Evolutionary conservation across 2,888 invertebrate species (phyloP).

Genomic region (Dryobota labecula): DNA sequence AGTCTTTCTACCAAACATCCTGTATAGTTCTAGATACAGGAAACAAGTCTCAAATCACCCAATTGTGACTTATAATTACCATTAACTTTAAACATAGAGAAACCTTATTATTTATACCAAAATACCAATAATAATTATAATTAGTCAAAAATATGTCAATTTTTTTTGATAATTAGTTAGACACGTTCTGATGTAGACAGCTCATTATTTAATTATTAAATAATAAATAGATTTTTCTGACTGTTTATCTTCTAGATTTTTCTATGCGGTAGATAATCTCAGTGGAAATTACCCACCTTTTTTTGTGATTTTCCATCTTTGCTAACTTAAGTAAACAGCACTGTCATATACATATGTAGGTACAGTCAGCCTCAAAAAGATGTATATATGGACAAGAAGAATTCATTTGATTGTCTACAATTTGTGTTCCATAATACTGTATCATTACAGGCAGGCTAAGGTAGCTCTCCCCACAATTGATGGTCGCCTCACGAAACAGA

Average conservation of each 20-base stretch:
- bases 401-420: not conserved
- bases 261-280: not conserved
- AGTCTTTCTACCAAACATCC: too few relatives aligned
- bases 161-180: not conserved
- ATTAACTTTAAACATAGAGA: not conserved
- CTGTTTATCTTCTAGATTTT: not conserved
- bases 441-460: too few relatives aligned
- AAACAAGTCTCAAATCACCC: too few relatives aligned
- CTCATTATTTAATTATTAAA: not conserved
- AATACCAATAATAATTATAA: too few relatives aligned
- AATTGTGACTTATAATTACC: too few relatives aligned
- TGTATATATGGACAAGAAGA: not conserved
- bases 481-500: too few relatives aligned
- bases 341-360: too few relatives aligned
- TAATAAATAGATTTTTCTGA: not conserved
- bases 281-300: constrained; percentile 6
- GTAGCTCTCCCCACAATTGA: too few relatives aligned
- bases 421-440: not conserved
- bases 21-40: too few relatives aligned
- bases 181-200: not conserved
- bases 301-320: not conserved
- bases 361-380: not conserved
- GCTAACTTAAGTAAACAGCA: not conserved
- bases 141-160: not conserved
- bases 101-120: not conserved